Evolutionary conservation across 2,888 invertebrate species (phyloP), one percentile per base, ranked within the genome.

Genomic region (Shargacucullia verbasci): DNA sequence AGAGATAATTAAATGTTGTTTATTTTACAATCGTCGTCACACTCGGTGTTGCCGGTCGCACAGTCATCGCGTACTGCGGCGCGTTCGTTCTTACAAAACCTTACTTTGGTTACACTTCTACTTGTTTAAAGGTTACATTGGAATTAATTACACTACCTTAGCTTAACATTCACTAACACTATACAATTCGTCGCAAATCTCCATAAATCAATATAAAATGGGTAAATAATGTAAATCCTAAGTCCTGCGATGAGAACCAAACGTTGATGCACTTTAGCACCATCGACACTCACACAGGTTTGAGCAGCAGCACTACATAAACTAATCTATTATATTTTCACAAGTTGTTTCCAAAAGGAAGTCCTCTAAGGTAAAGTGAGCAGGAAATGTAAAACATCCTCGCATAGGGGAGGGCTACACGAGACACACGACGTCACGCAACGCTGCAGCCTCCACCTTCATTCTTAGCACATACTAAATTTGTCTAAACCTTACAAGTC

Each of bases 1-100:
- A 55, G 85, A 87, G 88, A 91, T 90, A 89, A 87, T 90, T 79
- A 89, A 89, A 87, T 87, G 83, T 86, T 86, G 82, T 90, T 87
- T 89, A 89, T 85, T 85, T 84, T 80, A 86, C 85, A 83, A 80
- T 83, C 78, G 76, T 81, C 76, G 73, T 70, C 75, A 76, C 80
- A 72, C 61, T 70, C 76, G 70, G 63, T 71, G 65, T 59, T 61
- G 76, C 76, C 66, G 66, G 55, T 49, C 70, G 73, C 78, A 60
- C 73, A 72, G 76, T 74, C 72, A 66, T 60, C 66, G 54, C 73
- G 60, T 54, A 14, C 45, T 48, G 64, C 56, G 67, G 62, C 53
- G 65, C 72, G 47, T 67, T 57, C 72, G 47, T 67, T 57, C 75
- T 74, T 77, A 81, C 81, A 75, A 81, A 80, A 78, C 74, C 72